Base-by-base conservation (phyloP, 2,113 vertebrate genomes). In the Misgurnus anguillicaudatus region DNA sequence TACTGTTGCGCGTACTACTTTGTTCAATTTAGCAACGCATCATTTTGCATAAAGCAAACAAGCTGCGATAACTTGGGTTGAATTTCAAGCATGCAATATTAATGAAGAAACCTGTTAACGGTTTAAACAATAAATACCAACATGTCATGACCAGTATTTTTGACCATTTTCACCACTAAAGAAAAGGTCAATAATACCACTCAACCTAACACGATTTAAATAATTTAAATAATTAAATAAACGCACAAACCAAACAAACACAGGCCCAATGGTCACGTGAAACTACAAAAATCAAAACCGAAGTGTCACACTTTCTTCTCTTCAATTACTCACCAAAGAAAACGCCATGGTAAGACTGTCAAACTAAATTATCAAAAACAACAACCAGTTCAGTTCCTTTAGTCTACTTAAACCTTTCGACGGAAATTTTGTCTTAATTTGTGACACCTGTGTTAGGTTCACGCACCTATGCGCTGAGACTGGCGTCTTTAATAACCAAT, bases 251-350 rank as follows among this genome's bases (percentile, higher is more conserved):
- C 0, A 72, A 42, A 41, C 6, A 42, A 21, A 58, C 6, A 21
- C 48, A 21, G 0, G 7, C 42, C 5, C 36, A 11, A 8, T 65
- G 51, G 31, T 6, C 5, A 60, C n/a, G 14, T 5, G 4, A 53
- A 17, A 36, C 3, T 2, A 38, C 16, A 55, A n/a, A 9, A 36
- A 7, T 8, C 0, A 48, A 73, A 73, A 58, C 5, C 4, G 6
- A 63, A 21, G 5, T 24, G n/a, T 38, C 38, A 66, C 1, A n/a
- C 67, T 19, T 17, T 65, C 11, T 31, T 19, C 17, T 17, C 7
- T 13, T 10, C 11, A 64, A 64, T 19, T 8, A 92, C 93, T 93
- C 88, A 94, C 93, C 93, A 92, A 73, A 74, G 93, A 92, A 91
- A 93, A 94, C 38, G 93, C 93, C 93, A 94, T 94, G 70, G 48